Base-by-base conservation (phyloP, 2,113 vertebrate genomes). In the Etheostoma cragini region DNA sequence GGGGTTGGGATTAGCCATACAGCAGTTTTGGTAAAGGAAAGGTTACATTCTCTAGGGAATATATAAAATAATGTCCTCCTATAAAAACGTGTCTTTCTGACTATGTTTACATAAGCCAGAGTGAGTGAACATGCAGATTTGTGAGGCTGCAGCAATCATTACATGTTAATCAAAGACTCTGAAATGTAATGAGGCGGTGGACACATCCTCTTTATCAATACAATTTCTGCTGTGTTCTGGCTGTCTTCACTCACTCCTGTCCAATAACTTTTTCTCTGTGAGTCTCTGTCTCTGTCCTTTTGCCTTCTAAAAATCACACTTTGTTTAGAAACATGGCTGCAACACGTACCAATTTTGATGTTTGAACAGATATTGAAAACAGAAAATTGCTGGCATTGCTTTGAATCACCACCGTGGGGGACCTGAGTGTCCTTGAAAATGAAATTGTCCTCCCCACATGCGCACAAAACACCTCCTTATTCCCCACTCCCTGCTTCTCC, bases 401-500 rank as follows among this genome's bases (percentile, higher is more conserved):
- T 75, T 2, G 3, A 52, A 60, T 63, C 54, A 64, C 26, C 65
- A 72, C 54, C 46, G 19, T 1, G 3, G 16, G 21, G 54, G 62
- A 78, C 38, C 54, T 47, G 62, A 72, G 56, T 84, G 70, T 88
- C 81, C 85, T 90, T 87, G 85, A 69, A 80, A 81, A 81, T 69
- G 42, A 87, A 72, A 89, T 84, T 53, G 6, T 62, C 14, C 50
- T 65, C 24, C 12, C 19, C 12, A 33, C 42, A 66, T 35, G 30
- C 72, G 26, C 26, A 24, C 46, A 69, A 38, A 66, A 60, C 22
- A 38, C 26, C 30, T 57, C 19, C 17, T 94, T 90, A 95, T 92
- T 91, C 93, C 35, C 91, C 92, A 91, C 92, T 91, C 90, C 87
- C 35, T 7, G 6, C 30, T 70, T 85, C 61, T 82, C 60, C 73